Percentiles rank a stretch among this genome's conserved stretches.
phyloP scores from a whole-genome alignment of 1,140 invertebrate genomes.

The Portunus trituberculatus region DNA sequence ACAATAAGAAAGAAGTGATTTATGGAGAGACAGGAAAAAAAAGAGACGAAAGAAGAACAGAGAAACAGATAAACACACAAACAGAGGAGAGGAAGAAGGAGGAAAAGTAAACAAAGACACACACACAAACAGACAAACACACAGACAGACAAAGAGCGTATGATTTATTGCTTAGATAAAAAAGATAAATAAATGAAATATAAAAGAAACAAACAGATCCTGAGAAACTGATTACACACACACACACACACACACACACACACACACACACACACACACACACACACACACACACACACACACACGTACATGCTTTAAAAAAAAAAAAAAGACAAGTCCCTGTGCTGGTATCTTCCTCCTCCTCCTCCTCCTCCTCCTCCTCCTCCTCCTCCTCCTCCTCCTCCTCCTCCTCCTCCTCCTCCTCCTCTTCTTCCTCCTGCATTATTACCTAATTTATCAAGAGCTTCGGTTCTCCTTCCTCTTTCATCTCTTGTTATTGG shows the following conservation, averaged over 20 bases:
- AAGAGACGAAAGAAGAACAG: background rate
- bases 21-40: background rate
- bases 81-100: background rate
- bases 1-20: background rate
- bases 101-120: background rate
- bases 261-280: conserved; percentile 43
- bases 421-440: background rate
- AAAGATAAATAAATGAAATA: too few relatives aligned
- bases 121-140: too few relatives aligned
- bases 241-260: background rate
- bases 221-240: too few relatives aligned
- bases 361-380: conserved; percentile 16
- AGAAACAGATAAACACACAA: background rate
- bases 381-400: conserved; percentile 15
- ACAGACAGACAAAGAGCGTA: too few relatives aligned
- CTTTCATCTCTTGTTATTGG: too few relatives aligned
- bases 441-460: too few relatives aligned
- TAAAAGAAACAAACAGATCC: too few relatives aligned
- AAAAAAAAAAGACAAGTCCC: background rate
- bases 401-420: conserved; percentile 7
- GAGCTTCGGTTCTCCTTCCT: too few relatives aligned
- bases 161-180: too few relatives aligned
- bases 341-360: background rate
- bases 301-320: background rate
- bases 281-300: background rate